Base-by-base conservation (phyloP, 2,888 invertebrate species). In the Theristus sp. region DNA sequence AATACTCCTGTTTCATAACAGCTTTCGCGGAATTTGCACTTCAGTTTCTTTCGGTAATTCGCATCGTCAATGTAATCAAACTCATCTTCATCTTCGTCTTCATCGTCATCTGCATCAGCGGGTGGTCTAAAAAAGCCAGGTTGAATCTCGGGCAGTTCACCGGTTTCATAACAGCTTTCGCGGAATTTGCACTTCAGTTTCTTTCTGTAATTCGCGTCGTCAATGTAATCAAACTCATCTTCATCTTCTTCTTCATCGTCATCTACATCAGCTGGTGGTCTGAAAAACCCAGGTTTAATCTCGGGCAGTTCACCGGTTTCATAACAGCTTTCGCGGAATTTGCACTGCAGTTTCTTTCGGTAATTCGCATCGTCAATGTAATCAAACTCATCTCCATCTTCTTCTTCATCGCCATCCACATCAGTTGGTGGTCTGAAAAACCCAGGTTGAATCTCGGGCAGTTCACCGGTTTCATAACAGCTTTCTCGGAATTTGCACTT, bases 181-280 rank as follows among this genome's bases (percentile, higher is more conserved):
- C 69, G 62, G 56, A 66, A 70, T 58, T 70, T 68, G 65, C 70
- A 70, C 38, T 62, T 60, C 52, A 67, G 63, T 58, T 61, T 64
- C 29, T 46, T 3, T 28, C 27, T 22, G 28, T 27, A 54, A 6
- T 13, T 10, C 6, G 20, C 24, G n/a, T 10, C 25, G n/a, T 52
- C 52, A 22, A 24, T 10, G 10, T 20, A 13, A 52, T 20, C n/a
- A n/a, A n/a, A n/a, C n/a, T n/a, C 20, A 52, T 59, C 68, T 67
- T 20, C 38, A 13, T 52, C 52, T 22, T 52, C 52, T 22, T 52
- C 52, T 6, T 20, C 20, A 52, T 52, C 52, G 10, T n/a, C 25
- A 52, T 52, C 52, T n/a, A 20, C 52, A 13, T 24, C 52, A 17
- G 26, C 25, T 27, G 28, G 6, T 26, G 13, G 20, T 6, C 10